Evolutionary conservation across 2,888 invertebrate species (phyloP).

Genomic region (Doris montereyensis): DNA sequence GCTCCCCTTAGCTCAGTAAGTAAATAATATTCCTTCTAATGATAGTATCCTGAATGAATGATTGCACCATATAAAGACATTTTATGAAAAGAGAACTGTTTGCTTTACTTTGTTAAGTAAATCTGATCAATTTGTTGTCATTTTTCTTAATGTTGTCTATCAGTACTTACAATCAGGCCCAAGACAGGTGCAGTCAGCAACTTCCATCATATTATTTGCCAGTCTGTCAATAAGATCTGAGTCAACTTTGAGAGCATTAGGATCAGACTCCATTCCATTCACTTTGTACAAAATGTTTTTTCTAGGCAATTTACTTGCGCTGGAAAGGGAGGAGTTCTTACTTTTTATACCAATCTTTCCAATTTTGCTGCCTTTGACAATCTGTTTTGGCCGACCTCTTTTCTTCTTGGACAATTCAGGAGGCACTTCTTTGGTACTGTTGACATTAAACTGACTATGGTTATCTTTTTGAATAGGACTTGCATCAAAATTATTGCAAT

Average conservation of each 20-base stretch:
- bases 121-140: too few relatives aligned
- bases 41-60: too few relatives aligned
- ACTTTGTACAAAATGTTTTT: slow-evolving; percentile 20
- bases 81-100: too few relatives aligned
- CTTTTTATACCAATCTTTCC: not conserved
- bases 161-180: too few relatives aligned
- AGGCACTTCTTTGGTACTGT: not conserved
- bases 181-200: slow-evolving; percentile 92
- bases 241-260: slow-evolving; percentile 30
- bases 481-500: too few relatives aligned
- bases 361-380: not conserved
- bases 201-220: slow-evolving; percentile 83
- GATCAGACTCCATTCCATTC: slow-evolving; percentile 24
- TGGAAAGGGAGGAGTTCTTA: not conserved
- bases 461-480: not conserved
- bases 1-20: too few relatives aligned
- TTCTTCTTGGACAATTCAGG: slow-evolving; percentile 29
- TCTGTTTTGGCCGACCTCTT: slow-evolving; percentile 21
- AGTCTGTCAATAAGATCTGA: slow-evolving; percentile 74
- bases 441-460: not conserved
- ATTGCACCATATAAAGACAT: too few relatives aligned
- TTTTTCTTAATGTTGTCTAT: too few relatives aligned
- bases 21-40: too few relatives aligned
- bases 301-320: too few relatives aligned
- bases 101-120: too few relatives aligned